Conservation (phyloP, 2,113 vertebrate genomes). For the Colinus virginianus region DNA sequence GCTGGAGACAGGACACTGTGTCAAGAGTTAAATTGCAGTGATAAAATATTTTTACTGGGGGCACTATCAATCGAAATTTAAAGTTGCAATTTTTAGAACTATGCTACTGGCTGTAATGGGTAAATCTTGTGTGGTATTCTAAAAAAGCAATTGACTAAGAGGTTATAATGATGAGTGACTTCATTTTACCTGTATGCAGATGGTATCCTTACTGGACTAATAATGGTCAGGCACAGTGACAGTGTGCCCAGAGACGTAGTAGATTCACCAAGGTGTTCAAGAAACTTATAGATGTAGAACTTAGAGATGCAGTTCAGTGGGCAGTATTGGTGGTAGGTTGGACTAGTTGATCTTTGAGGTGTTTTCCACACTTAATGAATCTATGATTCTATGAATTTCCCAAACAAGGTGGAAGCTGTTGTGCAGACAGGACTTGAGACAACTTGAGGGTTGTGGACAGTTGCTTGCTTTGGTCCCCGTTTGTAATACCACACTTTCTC, state of each 20-base stretch:
- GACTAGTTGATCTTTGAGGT: no score
- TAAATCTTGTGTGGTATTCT: background rate
- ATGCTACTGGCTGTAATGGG: rapidly evolving
- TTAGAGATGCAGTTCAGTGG: no score
- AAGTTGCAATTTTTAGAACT: background rate
- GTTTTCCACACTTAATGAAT: no score
- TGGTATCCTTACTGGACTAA: background rate
- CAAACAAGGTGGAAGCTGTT: background rate
- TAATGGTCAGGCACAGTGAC: no score
- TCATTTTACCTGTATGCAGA: background rate
- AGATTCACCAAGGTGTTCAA: no score
- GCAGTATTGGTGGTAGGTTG: no score
- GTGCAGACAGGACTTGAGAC: background rate
- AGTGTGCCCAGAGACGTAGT: no score
- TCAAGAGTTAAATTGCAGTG: background rate
- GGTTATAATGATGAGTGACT: background rate
- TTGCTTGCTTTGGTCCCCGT: background rate
- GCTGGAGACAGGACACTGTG: background rate
- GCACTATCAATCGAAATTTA: background rate
- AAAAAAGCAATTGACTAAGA: background rate
- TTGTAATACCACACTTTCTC: background rate
- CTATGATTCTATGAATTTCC: background rate
- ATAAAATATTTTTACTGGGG: background rate
- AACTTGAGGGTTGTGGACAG: background rate
- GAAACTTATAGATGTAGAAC: no score